Base-by-base conservation (phyloP, 1,140 invertebrate species). In the Stegodyphus dumicola region DNA sequence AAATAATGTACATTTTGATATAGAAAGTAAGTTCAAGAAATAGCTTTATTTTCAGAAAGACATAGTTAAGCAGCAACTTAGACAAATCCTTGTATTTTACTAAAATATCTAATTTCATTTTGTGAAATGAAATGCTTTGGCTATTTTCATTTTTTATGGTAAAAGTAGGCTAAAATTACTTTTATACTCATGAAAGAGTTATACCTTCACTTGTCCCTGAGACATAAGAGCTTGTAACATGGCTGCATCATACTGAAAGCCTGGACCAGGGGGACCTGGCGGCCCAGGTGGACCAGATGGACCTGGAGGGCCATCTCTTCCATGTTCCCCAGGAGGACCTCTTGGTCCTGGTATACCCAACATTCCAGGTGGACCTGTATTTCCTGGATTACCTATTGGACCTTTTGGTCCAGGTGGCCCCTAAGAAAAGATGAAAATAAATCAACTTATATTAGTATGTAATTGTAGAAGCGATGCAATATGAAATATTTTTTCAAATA, bases 191-290 rank as follows among this genome's bases (percentile, higher is more conserved):
- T 33, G 33, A 33, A 33, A 33, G 1, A 33, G 33, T 33, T 3
- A 33, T 33, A 33, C 33, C 33, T 33, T 33, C 33, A 89, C 88
- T 87, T 94, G 93, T 89, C 93, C 89, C 88, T 91, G 90, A 17
- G 93, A 92, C 64, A 96, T 90, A 86, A 96, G 90, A 73, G 94
- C 94, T 66, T 94, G 93, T 65, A 96, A 91, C 86, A 94, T 93
- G 84, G 94, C 94, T 84, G 93, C 93, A 90, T 95, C 94, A 88
- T 95, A 95, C 10, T 91, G 92, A 80, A 92, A 90, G n/a, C 91
- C 90, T 88, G 93, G 92, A 87, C 93, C 93, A 17, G 94, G 93
- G 48, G 94, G 94, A 69, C 95, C 95, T 85, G 90, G 87, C 49
- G 90, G 91, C 53, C 95, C 95, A 18, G 93, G 92, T 17, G 91